Evolutionary conservation across 2,888 invertebrate genomes (phyloP), one percentile per base, ranked within the genome.

Genomic region (Anoplius nigerrimus): DNA sequence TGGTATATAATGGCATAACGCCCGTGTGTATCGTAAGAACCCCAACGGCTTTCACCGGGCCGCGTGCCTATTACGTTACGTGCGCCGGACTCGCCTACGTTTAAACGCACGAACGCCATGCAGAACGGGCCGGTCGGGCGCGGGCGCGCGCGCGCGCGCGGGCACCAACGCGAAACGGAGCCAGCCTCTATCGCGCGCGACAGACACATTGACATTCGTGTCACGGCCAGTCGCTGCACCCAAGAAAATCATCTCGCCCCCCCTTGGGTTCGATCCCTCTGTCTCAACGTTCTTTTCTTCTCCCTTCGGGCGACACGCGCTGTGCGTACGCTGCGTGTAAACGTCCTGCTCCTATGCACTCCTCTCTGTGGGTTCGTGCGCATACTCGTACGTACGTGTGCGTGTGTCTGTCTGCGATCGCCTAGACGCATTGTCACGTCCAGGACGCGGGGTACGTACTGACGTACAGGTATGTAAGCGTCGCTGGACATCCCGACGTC

Each of bases 171-270:
- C 53, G 24, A 20, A 20, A 16, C 55, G 24, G 27, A 16, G 16
- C 2, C 42, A 15, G 27, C 46, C 66, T n/a, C n/a, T n/a, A n/a
- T 69, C 72, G 67, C 62, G 73, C 76, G n/a, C 77, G 75, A 80
- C 76, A 67, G 67, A 76, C 75, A 76, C 76, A 77, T 80, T 79
- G 82, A 86, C 86, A 85, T 86, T 83, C 84, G 83, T 86, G 86
- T 86, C 86, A 85, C 83, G 85, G 86, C 82, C 86, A 86, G 81
- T 80, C 79, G 81, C 82, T 82, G 82, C 83, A 80, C 81, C 83
- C 79, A 81, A 57, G 72, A 71, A 75, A 78, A 75, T 75, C 66
- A 75, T 73, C 57, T 59, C 58, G 46, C 62, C 67, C 52, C 24
- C 51, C 59, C 18, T 18, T n/a, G n/a, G n/a, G 42, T 21, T 21